phyloP scores from a whole-genome alignment of 2,797 vertebrate genomes.

The Clarias fuscus region DNA sequence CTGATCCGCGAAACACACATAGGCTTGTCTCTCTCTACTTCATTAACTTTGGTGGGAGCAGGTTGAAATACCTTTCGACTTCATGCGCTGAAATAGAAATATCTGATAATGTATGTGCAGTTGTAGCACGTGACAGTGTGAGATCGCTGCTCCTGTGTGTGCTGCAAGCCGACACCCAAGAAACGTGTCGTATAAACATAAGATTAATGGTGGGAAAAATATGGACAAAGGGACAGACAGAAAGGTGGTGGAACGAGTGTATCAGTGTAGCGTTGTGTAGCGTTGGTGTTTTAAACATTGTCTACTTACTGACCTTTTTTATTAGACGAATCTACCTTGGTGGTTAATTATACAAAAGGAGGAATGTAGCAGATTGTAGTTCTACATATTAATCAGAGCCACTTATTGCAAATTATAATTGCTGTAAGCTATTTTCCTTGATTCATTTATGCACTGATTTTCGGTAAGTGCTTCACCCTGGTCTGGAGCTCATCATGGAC shows the following conservation, averaged over 20 bases:
- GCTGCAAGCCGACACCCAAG: background rate
- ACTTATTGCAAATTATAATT: background rate
- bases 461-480: background rate
- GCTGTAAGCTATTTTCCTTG: background rate
- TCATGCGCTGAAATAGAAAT: background rate
- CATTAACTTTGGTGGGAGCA: conserved; percentile 34
- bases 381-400: background rate
- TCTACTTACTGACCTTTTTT: background rate
- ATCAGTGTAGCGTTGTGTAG: background rate
- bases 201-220: background rate
- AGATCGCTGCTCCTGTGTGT: background rate
- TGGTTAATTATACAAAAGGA: background rate
- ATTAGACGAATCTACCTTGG: background rate
- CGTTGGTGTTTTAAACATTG: background rate
- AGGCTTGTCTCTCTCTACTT: conserved; percentile 5
- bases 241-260: background rate
- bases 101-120: background rate
- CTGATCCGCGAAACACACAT: conserved; percentile 12
- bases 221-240: background rate
- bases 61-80: conserved; percentile 5
- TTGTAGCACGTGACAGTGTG: background rate
- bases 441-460: background rate
- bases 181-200: background rate
- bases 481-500: background rate
- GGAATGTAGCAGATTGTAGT: background rate